Percentiles rank a stretch among this genome's conserved stretches.
phyloP scores from a whole-genome alignment of 2,888 invertebrate species.

The Scaptomyza cyrtandrae region DNA sequence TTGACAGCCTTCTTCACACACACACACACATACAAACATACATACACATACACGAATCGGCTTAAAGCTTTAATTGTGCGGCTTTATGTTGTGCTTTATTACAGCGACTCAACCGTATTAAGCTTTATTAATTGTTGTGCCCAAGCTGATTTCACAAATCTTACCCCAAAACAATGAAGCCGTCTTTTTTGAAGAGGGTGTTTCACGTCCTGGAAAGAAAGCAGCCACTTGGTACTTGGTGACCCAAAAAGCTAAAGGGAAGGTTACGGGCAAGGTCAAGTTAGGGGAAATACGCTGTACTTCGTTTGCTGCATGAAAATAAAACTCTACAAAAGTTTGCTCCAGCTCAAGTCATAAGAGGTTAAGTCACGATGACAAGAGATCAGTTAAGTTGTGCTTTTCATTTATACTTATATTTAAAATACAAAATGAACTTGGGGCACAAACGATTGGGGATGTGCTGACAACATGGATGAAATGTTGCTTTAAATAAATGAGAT shows the following conservation, averaged over 20 bases:
- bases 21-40: no score
- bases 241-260: constrained; percentile 34
- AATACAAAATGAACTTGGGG: constrained; percentile 4
- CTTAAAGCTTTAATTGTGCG: constrained; percentile 71
- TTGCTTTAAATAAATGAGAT: background rate
- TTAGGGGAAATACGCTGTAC: background rate
- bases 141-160: constrained; percentile 31
- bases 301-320: no score
- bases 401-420: constrained; percentile 8
- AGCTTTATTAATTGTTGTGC: constrained; percentile 72
- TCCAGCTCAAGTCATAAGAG: constrained; percentile 35
- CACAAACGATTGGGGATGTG: background rate
- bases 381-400: constrained; percentile 43
- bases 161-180: constrained; percentile 8
- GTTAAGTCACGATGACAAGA: constrained; percentile 62
- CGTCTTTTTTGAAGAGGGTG: constrained; percentile 46
- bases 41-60: background rate
- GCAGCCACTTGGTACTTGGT: constrained; percentile 12
- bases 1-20: constrained; percentile 41
- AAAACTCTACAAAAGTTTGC: constrained; percentile 17
- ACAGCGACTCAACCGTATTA: constrained; percentile 60
- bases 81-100: constrained; percentile 75
- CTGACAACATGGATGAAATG: constrained; percentile 20
- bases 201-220: constrained; percentile 11
- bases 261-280: constrained; percentile 61